Conservation (phyloP, 2,888 invertebrate species). For the Nudaria mundana region DNA sequence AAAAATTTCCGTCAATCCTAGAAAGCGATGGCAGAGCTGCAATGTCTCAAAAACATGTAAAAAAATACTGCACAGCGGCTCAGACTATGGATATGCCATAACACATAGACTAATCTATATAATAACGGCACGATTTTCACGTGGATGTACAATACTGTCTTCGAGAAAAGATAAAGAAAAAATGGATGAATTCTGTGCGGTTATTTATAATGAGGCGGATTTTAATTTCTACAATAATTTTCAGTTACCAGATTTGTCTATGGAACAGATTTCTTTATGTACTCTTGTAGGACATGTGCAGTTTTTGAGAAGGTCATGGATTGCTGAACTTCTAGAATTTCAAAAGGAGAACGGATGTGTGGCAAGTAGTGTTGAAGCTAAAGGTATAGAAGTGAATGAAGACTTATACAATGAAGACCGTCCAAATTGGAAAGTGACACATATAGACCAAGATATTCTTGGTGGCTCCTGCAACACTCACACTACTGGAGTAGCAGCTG, state of each 20-base stretch:
- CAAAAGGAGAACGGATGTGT: conserved; percentile 52
- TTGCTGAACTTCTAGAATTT: conserved; percentile 28
- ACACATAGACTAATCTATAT: conserved; percentile 35
- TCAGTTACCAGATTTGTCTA: conserved; percentile 38
- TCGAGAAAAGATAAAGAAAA: conserved; percentile 28
- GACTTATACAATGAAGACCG: not conserved
- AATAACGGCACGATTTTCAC: conserved; percentile 6
- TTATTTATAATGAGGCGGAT: conserved; percentile 38
- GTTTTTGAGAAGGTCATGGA: conserved; percentile 44
- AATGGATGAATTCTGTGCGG: conserved; percentile 32
- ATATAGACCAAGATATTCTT: conserved; percentile 2
- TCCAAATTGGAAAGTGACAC: not conserved
- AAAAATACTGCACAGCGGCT: conserved; percentile 6
- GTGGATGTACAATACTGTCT: conserved; percentile 7
- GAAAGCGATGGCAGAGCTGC: conserved; percentile 2
- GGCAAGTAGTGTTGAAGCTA: not conserved
- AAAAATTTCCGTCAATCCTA: not conserved
- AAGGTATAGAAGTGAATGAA: not conserved
- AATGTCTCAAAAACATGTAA: not conserved
- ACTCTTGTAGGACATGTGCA: conserved; percentile 41
- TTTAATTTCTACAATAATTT: conserved; percentile 38
- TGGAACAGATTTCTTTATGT: conserved; percentile 50
- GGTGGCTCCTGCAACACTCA: conserved; percentile 10
- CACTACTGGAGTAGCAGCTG: conserved; percentile 7
- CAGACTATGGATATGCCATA: conserved; percentile 47